Percentiles rank a stretch among this genome's conserved stretches.
Evolutionary conservation across 2,113 vertebrate species (phyloP).

Genomic region (Varanus komodoensis): DNA sequence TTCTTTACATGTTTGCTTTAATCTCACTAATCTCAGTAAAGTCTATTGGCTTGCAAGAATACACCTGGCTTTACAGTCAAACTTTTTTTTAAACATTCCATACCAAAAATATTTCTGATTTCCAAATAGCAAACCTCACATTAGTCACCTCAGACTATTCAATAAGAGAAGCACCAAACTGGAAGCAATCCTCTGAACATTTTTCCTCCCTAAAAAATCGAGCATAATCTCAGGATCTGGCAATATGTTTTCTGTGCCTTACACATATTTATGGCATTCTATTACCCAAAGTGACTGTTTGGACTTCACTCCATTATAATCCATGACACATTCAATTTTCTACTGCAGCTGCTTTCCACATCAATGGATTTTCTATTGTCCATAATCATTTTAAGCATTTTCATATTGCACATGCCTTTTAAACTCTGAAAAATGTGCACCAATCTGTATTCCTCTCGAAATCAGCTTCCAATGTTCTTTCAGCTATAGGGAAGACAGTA

Average conservation of each 20-base stretch:
- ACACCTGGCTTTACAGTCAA: background rate
- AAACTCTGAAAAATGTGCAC: constrained; percentile 46
- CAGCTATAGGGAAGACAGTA: background rate
- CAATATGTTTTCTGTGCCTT: constrained; percentile 37
- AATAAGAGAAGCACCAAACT: constrained; percentile 34
- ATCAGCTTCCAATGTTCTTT: constrained; percentile 39
- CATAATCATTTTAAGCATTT: constrained; percentile 51
- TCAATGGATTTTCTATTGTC: constrained; percentile 59
- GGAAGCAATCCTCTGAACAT: constrained; percentile 41
- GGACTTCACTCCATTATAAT: constrained; percentile 61
- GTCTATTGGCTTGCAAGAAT: background rate
- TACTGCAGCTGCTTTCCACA: constrained; percentile 62
- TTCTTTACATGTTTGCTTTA: background rate
- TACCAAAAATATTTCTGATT: constrained; percentile 20
- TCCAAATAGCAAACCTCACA: constrained; percentile 42
- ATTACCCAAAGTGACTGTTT: constrained; percentile 60
- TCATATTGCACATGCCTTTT: constrained; percentile 33
- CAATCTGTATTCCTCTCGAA: constrained; percentile 48
- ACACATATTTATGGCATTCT: constrained; percentile 63
- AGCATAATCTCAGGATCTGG: constrained; percentile 44
- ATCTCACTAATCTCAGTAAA: background rate
- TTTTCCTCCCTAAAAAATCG: background rate
- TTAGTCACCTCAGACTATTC: constrained; percentile 29
- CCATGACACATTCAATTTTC: constrained; percentile 68
- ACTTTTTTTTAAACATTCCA: background rate